Base-by-base conservation (phyloP, 2,113 vertebrate species). In the Ceratotherium simum region DNA sequence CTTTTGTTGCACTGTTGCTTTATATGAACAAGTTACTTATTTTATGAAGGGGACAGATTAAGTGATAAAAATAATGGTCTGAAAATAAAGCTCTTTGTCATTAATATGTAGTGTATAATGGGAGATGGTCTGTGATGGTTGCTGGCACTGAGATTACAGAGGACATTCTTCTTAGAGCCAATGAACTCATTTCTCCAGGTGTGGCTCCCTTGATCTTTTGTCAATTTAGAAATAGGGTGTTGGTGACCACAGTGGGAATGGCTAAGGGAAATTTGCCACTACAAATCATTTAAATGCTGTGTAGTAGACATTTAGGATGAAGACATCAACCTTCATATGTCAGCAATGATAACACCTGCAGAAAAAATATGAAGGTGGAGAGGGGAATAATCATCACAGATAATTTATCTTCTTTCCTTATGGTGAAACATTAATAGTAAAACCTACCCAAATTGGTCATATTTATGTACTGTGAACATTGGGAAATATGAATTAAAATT, bases 1-100 rank as follows among this genome's bases (percentile, higher is more conserved):
- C 31, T 18, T 27, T 8, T 62, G 33, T 82, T 64, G 18, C 31
- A 67, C 12, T 78, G 29, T 87, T 96, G 36, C 27, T 84, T 4
- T 27, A 42, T 54, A 42, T 17, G 14, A 69, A 39, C 69, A 87
- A 86, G 36, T 17, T 65, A 65, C 21, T 90, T 76, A 69, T 91
- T 97, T 87, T 90, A 88, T 76, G 11, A 48, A 42, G 36, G 69
- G n/a, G 78, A 21, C 20, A 89, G 62, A 89, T 89, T 29, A 85
- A 73, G 39, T 67, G 73, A 88, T 88, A 93, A 91, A 91, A 95
- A 70, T 64, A 86, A 70, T 56, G 17, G 5, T 90, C 81, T 72
- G 13, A 65, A 78, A 91, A 48, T 20, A 60, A 79, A 58, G 36
- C n/a, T 58, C 31, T 91, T 42, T 69, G 54, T 29, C 29, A 76